Base-by-base conservation (phyloP, 1,140 invertebrate genomes). In the Thereuonema tuberculata region DNA sequence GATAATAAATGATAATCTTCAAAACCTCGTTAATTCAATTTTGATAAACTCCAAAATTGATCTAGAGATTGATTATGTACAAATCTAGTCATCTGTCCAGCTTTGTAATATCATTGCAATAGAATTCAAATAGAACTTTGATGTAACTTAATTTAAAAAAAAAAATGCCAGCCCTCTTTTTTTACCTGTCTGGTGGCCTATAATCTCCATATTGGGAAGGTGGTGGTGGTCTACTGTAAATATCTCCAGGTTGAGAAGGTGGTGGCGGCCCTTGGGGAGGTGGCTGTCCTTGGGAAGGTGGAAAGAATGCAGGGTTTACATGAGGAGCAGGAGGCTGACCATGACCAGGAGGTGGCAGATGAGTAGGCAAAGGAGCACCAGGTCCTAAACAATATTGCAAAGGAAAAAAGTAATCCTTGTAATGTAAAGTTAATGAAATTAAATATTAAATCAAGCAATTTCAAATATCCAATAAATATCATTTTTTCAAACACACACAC, bases 221-320 rank as follows among this genome's bases (percentile, higher is more conserved):
- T 43, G 61, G 63, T 27, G 64, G 69, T 29, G 71, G 72, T 31
- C 72, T 60, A 52, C 62, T 65, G 62, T 74, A 75, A 0, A 69
- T 67, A 58, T 73, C 71, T 21, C 61, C 61, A n/a, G 79, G 75
- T 2, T 80, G 59, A 71, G 78, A 63, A 20, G 67, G 61, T 9
- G 69, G 67, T 20, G 67, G 75, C 20, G 80, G 80, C 70, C 81
- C 80, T 12, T 82, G 64, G 68, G 81, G 81, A 24, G 80, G 79
- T 17, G 81, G 79, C 1, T 82, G 84, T 67, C 86, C 84, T 17
- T 79, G 81, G 27, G 64, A 60, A 57, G 82, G 82, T 65, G 84
- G 86, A 74, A 96, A 96, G 80, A 96, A 96, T 50, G 92, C 91
- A 37, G 92, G 93, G 77, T 97, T 97, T 52, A 97, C 91, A 72